A percentile compares a stretch with the other conserved stretches of the same genome.
Conservation (phyloP, 1,140 invertebrate genomes). For the Sitobion miscanthi region DNA sequence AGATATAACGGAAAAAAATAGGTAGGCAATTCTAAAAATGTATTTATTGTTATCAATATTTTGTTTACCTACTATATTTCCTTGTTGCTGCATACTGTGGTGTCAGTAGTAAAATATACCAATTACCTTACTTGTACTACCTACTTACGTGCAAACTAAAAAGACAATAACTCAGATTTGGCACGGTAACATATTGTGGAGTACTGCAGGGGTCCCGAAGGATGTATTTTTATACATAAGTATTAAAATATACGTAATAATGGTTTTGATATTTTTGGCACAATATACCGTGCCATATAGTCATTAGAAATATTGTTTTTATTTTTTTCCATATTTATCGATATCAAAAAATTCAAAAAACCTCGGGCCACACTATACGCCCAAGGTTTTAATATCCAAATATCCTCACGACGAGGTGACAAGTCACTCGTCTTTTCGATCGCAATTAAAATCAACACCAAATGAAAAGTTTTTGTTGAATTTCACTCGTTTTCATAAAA, state of each 20-base stretch:
- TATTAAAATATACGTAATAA: neutral
- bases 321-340: neutral
- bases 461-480: neutral
- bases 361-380: neutral
- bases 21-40: neutral
- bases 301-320: neutral
- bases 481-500: neutral
- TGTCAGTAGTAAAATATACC: neutral
- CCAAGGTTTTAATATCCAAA: neutral
- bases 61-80: neutral
- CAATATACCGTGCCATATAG: neutral
- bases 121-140: constrained; percentile 3
- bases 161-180: neutral
- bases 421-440: neutral
- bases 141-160: neutral
- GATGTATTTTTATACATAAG: constrained; percentile 36
- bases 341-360: neutral
- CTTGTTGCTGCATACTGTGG: neutral
- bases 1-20: neutral
- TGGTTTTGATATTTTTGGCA: constrained; percentile 29
- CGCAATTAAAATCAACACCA: neutral
- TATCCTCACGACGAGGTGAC: neutral
- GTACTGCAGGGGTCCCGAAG: neutral
- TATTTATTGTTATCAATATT: neutral
- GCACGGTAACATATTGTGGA: neutral